Evolutionary conservation across 2,797 vertebrate genomes (phyloP), one percentile per base, ranked within the genome.

Genomic region (Bothrops alternatus): DNA sequence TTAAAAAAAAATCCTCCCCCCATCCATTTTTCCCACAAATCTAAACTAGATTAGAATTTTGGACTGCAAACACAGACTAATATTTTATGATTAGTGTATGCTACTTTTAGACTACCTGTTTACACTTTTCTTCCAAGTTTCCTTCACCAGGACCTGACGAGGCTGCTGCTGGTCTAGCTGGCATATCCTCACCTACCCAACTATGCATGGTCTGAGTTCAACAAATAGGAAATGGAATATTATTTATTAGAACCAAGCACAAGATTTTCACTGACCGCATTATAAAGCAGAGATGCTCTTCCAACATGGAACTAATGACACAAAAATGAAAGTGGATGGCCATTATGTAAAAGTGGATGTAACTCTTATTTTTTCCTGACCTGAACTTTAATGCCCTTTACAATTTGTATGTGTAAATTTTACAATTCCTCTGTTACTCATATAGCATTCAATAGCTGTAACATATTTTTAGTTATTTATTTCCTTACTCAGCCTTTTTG

Each of bases 81-180:
- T 86, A 58, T 92, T 95, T 96, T 94, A 95, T 96, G 96, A 97
- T 98, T 97, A 98, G 96, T 96, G 95, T 94, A 97, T 92, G 94
- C 57, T 18, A 93, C 91, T 97, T 96, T 94, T 93, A 92, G 93
- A 98, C 98, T 99, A 99, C 99, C 99, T 99, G 98, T 98, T 99
- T 99, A 97, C 99, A 99, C 96, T 98, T 98, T 94, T 99, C 98
- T 97, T 99, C 98, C 98, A 98, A 98, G 98, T 98, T 98, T 98
- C 98, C 97, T 98, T 99, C 98, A 97, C 98, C 97, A 11, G 98
- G 98, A 97, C 99, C 98, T 96, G 98, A 98, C 94, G 98, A 98
- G 94, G 98, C 96, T 92, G 98, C 96, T 95, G 97, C 96, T 97
- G 98, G 98, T 98, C 98, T 98, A 98, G 98, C 96, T 96, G 98